Evolutionary conservation across 2,113 vertebrate genomes (phyloP), one percentile per base, ranked within the genome.

Genomic region (Peromyscus californicus): DNA sequence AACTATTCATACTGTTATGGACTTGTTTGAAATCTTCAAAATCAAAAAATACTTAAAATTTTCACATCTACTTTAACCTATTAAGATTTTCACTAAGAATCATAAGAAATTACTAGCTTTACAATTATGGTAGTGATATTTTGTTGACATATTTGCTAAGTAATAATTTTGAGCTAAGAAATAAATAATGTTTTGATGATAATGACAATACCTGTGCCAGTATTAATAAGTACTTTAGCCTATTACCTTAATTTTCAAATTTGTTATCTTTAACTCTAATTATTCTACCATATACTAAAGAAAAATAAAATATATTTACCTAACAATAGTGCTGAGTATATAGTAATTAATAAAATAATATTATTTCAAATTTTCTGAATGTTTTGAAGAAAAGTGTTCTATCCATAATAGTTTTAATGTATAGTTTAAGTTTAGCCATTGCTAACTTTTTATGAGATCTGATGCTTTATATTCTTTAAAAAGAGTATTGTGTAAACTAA

Each of bases 331-430:
- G 76, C 5, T 9, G 3, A 48, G 88, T 90, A 67, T 61, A 33
- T 31, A 96, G 80, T 61, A 85, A 92, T 22, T 90, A 75, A 67
- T 89, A 19, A 94, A 91, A 95, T 90, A 94, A 92, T 10, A 65
- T 93, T 22, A 22, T 19, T 67, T 74, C 31, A 42, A 78, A 72
- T 79, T 57, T 91, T 0, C 16, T 57, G 9, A 96, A 3, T 54
- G 29, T 39, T 1, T 85, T 75, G 70, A 90, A 93, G 24, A 87
- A 86, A 95, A 69, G 0, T 72, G 2, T 83, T 87, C 54, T 57
- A 12, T 80, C 75, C 75, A 80, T 0, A 83, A 1, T 39, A 83
- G 13, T 69, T 93, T 89, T 83, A 65, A 19, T 94, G 6, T 63
- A 39, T 33, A 80, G 5, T 54, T 91, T 54, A 72, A 89, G 7